Evolutionary conservation across 2,113 vertebrate species (phyloP).

Genomic region (Muscicapa adusta): DNA sequence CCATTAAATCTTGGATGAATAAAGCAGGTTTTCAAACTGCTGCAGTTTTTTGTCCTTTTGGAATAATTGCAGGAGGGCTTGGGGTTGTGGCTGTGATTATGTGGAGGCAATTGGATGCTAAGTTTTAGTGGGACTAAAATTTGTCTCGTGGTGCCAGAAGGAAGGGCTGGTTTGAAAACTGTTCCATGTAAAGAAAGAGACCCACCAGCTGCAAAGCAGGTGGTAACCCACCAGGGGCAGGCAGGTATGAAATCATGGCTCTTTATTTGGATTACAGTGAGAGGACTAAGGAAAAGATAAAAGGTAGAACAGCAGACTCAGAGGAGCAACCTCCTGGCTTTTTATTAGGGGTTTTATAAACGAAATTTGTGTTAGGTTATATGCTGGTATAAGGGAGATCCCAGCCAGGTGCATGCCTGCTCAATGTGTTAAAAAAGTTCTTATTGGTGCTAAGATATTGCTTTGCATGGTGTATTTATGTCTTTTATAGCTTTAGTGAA

Average conservation of each 20-base stretch:
- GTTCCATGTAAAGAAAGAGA: background rate
- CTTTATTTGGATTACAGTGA: background rate
- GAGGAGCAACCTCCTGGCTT: background rate
- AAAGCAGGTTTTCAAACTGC: background rate
- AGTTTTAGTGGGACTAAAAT: background rate
- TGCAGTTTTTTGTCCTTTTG: background rate
- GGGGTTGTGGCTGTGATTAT: background rate
- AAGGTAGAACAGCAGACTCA: background rate
- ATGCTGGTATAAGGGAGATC: background rate
- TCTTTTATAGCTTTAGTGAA: background rate
- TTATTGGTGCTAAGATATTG: background rate
- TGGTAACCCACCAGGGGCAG: slow-evolving; percentile 21
- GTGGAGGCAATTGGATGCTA: background rate
- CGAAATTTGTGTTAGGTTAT: background rate
- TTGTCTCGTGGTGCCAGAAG: background rate
- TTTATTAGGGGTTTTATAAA: background rate
- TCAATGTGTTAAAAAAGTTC: background rate
- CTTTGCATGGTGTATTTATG: background rate
- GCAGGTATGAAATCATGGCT: background rate
- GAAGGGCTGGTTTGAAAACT: background rate
- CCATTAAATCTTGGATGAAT: slow-evolving; percentile 15
- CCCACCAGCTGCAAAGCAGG: slow-evolving; percentile 34
- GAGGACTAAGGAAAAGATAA: background rate
- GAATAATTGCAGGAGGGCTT: background rate
- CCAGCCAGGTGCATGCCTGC: background rate